Base-by-base conservation (phyloP, 2,888 invertebrate species). In the Macrosoma leucophasiata region DNA sequence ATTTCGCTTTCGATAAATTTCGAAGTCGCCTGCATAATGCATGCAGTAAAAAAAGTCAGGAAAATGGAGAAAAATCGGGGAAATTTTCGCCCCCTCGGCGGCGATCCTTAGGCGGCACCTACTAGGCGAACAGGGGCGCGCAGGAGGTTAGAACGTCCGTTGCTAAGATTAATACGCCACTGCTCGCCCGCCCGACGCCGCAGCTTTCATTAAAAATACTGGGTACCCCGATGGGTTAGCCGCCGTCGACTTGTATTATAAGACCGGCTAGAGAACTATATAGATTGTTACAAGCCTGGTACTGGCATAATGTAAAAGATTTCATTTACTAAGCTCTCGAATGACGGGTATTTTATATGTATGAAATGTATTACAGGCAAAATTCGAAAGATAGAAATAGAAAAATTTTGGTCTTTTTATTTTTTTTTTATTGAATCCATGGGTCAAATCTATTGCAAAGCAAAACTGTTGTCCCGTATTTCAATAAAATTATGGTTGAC, bases 121-220 rank as follows among this genome's bases (percentile, higher is more conserved):
- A 79, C 77, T 57, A 77, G 73, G 79, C 58, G 57, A 57, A 58
- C 69, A 73, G 71, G 66, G 71, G 71, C 52, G 71, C 60, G 55
- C 53, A 64, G 72, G 57, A 55, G 56, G 57, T 52, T 67, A 65
- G 65, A 67, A 53, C 59, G 62, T 59, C 64, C 69, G 66, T 66
- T 61, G 69, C 63, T 66, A 81, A 81, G 82, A 82, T 82, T 81
- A 82, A 82, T 82, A 79, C 77, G 70, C 69, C 61, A 63, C 63
- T 60, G 68, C 61, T 63, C 71, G 75, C 69, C 72, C 70, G 67
- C 65, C 71, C 70, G 68, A 65, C 77, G 75, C 77, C 77, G 60
- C 67, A 62, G 73, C 71, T 74, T 79, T 78, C 76, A 79, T 79
- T 81, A 79, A 74, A 74, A 75, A 68, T 64, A 70, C 67, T 69